These are phyloP conservation scores for Apomyelois bistriatella DNA, from an alignment of 2,888 invertebrate genomes.

Conservation along the genomic window DNA sequence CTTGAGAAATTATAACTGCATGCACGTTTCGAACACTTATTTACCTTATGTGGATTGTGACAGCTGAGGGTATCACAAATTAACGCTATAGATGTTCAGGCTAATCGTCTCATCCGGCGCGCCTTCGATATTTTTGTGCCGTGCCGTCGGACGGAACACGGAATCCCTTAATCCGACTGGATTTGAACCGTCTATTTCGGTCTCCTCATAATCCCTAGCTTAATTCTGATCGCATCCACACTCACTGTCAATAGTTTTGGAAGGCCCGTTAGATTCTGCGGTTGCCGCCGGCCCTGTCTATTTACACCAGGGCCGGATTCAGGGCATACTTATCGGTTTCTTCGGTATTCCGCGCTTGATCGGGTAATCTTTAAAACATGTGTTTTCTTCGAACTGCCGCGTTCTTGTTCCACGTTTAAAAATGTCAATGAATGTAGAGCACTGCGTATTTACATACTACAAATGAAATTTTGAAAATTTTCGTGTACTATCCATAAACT, in stretches of 20 bases:
- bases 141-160: constrained; percentile 72
- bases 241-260: constrained; percentile 79
- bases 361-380: constrained; percentile 55
- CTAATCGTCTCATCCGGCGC: constrained; percentile 78
- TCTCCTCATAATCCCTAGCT: constrained; percentile 77
- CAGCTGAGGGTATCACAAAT: constrained; percentile 57
- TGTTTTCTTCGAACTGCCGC: constrained; percentile 42
- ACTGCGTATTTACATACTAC: no score
- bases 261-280: constrained; percentile 75
- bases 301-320: constrained; percentile 59
- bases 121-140: constrained; percentile 75
- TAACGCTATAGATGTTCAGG: constrained; percentile 69
- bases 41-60: constrained; percentile 25
- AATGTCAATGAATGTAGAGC: background rate
- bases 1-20: constrained; percentile 6
- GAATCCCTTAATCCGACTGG: constrained; percentile 76
- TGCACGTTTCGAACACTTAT: constrained; percentile 14
- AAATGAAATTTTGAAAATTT: no score
- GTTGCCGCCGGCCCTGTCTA: constrained; percentile 60
- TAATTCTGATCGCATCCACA: constrained; percentile 79
- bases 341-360: constrained; percentile 52
- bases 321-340: constrained; percentile 69
- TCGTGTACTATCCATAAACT: no score
- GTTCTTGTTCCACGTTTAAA: constrained; percentile 20
- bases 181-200: constrained; percentile 79